These are phyloP conservation scores for Megaceryle alcyon DNA, from an alignment of 2,797 vertebrate genomes.

Conservation along the genomic window DNA sequence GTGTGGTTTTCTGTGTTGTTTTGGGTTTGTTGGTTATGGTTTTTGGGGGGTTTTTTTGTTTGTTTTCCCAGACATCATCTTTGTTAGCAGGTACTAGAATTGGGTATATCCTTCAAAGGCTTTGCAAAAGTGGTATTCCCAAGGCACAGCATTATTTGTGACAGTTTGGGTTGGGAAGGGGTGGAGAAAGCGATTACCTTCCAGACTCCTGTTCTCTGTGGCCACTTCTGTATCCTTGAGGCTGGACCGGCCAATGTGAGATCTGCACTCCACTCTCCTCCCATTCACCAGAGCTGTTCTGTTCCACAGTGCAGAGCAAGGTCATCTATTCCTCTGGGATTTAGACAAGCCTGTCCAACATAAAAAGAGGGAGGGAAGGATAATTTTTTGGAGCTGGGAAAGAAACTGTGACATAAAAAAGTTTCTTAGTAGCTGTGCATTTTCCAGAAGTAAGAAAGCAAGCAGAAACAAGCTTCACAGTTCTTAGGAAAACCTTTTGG, in stretches of 20 bases:
- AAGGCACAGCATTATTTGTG: background rate
- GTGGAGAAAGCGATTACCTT: background rate
- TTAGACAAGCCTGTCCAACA: background rate
- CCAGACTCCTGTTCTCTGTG: background rate
- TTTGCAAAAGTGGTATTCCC: background rate
- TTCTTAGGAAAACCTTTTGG: background rate
- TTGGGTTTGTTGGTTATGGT: no score
- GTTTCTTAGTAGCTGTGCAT: fast-evolving
- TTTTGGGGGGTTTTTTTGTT: no score
- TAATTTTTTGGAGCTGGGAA: background rate
- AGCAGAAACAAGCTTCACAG: fast-evolving
- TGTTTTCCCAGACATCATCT: background rate
- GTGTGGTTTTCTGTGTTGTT: background rate
- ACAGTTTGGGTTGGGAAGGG: background rate
- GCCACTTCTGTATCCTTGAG: background rate
- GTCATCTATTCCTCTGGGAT: background rate
- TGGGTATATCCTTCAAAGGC: background rate
- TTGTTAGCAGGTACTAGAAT: background rate
- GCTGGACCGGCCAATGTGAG: background rate
- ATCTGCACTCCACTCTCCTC: background rate
- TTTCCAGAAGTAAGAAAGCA: background rate
- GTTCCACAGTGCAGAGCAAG: background rate
- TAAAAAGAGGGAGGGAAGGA: background rate
- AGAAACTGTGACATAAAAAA: background rate
- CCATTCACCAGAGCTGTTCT: background rate